Conservation (phyloP, 2,113 vertebrate species). For the Campylomormyrus tamandua region DNA sequence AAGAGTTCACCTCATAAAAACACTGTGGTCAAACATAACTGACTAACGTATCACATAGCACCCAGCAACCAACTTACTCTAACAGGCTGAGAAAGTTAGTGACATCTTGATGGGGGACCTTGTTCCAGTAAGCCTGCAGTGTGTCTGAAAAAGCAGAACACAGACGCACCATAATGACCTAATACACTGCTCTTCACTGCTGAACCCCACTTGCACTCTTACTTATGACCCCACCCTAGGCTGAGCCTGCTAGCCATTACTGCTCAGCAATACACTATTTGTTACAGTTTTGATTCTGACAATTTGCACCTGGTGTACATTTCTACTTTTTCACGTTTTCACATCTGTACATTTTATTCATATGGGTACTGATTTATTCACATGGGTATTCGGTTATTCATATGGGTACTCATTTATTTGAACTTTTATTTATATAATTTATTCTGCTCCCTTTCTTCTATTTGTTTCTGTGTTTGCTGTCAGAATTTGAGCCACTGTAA, state of each 20-base stretch:
- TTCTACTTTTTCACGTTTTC: not conserved
- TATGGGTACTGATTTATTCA: not conserved
- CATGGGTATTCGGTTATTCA: no score
- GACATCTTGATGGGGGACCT: constrained; percentile 80
- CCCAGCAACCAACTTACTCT: constrained; percentile 72
- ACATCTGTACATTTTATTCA: not conserved
- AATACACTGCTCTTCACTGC: not conserved
- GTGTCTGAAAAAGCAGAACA: constrained; percentile 66
- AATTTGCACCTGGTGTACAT: not conserved
- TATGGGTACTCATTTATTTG: not conserved
- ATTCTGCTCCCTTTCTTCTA: not conserved
- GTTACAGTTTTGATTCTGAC: not conserved
- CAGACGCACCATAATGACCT: not conserved
- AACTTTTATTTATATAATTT: not conserved
- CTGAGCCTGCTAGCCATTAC: not conserved
- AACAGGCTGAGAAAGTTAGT: constrained; percentile 84
- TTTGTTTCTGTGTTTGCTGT: not conserved
- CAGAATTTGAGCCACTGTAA: not conserved
- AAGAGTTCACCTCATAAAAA: not conserved
- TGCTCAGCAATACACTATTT: not conserved
- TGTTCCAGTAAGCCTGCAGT: constrained; percentile 85
- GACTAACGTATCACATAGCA: not conserved
- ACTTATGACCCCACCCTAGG: not conserved
- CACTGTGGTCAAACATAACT: not conserved
- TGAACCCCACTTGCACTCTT: not conserved